Evolutionary conservation across 1,140 invertebrate species (phyloP).

Genomic region (Cheumatopsyche charites): DNA sequence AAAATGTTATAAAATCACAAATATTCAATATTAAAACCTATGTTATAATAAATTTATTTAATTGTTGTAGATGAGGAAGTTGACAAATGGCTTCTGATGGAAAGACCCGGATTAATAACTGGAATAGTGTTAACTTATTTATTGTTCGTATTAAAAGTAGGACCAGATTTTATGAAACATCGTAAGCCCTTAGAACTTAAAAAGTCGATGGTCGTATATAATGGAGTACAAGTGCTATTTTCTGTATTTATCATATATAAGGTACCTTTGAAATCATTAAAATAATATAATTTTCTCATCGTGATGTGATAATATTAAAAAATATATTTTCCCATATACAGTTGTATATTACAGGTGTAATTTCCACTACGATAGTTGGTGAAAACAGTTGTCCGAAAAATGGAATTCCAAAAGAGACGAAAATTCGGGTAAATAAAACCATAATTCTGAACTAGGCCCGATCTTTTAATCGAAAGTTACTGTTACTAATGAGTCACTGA

Average conservation of each 20-base stretch:
- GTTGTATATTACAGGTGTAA: too few relatives aligned
- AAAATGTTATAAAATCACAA: background rate
- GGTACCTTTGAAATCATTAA: conserved; percentile 43
- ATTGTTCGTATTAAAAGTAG: conserved; percentile 64
- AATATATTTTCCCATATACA: too few relatives aligned
- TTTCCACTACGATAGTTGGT: too few relatives aligned
- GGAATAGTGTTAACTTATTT: conserved; percentile 65
- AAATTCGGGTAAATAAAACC: too few relatives aligned
- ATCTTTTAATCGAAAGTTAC: too few relatives aligned
- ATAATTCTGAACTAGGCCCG: too few relatives aligned
- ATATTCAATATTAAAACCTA: background rate
- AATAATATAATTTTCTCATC: background rate
- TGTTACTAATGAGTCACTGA: too few relatives aligned
- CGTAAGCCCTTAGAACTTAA: conserved; percentile 67
- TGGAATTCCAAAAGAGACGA: too few relatives aligned
- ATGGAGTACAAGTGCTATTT: conserved; percentile 64
- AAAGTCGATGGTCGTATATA: conserved; percentile 68
- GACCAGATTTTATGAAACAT: conserved; percentile 69
- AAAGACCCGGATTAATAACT: conserved; percentile 54
- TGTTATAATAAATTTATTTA: background rate
- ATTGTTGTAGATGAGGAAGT: conserved; percentile 33
- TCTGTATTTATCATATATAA: conserved; percentile 62
- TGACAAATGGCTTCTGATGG: conserved; percentile 51
- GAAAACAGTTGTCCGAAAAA: too few relatives aligned
- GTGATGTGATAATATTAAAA: too few relatives aligned